A percentile compares a stretch with the other conserved stretches of the same genome.
These are phyloP conservation scores for Nibea coibor DNA, from an alignment of 2,113 vertebrate species.

Conservation along the genomic window DNA sequence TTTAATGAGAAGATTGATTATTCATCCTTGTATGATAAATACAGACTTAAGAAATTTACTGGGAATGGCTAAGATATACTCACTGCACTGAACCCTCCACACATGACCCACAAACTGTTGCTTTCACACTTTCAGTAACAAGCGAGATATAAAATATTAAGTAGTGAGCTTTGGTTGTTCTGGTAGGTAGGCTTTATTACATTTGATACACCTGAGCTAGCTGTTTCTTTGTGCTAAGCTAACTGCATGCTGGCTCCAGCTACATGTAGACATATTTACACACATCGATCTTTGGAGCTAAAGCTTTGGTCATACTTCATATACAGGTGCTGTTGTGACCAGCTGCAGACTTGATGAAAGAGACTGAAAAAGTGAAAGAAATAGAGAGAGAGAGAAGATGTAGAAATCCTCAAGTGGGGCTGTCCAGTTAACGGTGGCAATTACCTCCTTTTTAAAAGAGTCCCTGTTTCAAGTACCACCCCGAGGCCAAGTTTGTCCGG, in stretches of 20 bases:
- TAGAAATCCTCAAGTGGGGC: slow-evolving; percentile 3
- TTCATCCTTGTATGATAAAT: neutral
- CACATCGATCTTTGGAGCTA: neutral
- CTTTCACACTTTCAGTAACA: no score
- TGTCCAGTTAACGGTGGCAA: slow-evolving; percentile 12
- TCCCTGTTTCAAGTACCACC: slow-evolving; percentile 61
- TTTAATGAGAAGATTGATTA: neutral
- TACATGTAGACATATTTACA: neutral
- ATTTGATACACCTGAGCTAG: neutral
- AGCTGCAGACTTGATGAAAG: neutral
- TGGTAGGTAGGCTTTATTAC: neutral
- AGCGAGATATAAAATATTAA: neutral
- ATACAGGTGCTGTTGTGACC: no score
- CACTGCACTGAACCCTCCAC: neutral
- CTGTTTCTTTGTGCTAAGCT: slow-evolving; percentile 1
- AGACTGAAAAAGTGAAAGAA: neutral
- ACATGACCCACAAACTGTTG: no score
- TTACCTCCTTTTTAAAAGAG: slow-evolving; percentile 46
- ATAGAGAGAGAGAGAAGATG: neutral
- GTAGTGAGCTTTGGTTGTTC: neutral
- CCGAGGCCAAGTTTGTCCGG: slow-evolving; percentile 45
- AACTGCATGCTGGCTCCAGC: neutral
- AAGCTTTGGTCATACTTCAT: neutral
- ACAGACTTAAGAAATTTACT: neutral
- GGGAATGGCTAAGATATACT: neutral